Conservation (phyloP, 2,888 invertebrate genomes). For the Noctua fimbriata region DNA sequence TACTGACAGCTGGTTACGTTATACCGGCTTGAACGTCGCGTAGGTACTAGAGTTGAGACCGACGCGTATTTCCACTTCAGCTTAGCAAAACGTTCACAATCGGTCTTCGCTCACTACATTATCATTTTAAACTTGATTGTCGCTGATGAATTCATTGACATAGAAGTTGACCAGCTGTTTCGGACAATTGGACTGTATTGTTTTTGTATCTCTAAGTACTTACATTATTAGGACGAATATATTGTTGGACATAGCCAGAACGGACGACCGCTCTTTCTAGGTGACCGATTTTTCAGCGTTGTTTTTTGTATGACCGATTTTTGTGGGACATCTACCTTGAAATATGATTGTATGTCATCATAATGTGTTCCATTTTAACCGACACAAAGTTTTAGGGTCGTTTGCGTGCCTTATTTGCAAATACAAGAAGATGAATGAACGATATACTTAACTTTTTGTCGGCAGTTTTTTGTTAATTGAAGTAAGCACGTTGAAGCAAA, state of each 20-base stretch:
- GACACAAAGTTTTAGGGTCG: background rate
- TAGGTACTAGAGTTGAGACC: slow-evolving; percentile 71
- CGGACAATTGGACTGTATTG: slow-evolving; percentile 60
- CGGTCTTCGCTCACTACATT: slow-evolving; percentile 55
- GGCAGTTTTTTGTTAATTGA: slow-evolving; percentile 35
- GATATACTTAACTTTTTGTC: slow-evolving; percentile 28
- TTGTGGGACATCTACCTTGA: background rate
- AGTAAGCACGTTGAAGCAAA: slow-evolving; percentile 31
- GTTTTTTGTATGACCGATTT: background rate
- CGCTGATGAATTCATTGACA: slow-evolving; percentile 80
- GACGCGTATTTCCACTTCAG: slow-evolving; percentile 62
- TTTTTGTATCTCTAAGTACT: slow-evolving; percentile 8
- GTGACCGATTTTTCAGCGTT: background rate
- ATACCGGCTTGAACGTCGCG: slow-evolving; percentile 77
- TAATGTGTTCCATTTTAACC: background rate
- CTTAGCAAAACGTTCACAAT: slow-evolving; percentile 57
- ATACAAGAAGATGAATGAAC: slow-evolving; percentile 13
- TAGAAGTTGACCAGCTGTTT: slow-evolving; percentile 75
- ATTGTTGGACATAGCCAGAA: background rate
- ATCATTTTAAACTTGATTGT: slow-evolving; percentile 70
- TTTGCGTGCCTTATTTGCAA: background rate
- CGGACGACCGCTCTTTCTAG: background rate
- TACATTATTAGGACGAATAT: background rate
- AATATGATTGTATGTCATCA: background rate
- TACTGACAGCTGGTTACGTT: slow-evolving; percentile 73